Percentiles rank a stretch among this genome's conserved stretches.
These are phyloP conservation scores for Euwallacea fornicatus DNA, from an alignment of 1,140 invertebrate genomes.

Conservation along the genomic window DNA sequence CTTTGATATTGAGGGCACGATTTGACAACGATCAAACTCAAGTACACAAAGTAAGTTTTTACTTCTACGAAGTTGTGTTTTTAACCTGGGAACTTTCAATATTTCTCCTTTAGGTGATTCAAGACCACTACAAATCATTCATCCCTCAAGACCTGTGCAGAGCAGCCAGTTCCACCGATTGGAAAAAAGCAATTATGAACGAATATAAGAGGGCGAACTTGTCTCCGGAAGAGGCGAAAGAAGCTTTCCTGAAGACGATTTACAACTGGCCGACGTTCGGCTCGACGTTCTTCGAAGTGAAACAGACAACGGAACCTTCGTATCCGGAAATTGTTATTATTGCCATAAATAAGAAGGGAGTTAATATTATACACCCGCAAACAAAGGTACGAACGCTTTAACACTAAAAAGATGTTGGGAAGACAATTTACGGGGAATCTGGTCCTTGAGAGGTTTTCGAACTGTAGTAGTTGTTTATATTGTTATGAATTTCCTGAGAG, in stretches of 20 bases:
- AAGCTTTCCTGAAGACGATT: conserved; percentile 80
- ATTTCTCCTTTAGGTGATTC: conserved; percentile 51
- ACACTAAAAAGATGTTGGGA: neutral
- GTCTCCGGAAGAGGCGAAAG: conserved; percentile 74
- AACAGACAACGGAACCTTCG: conserved; percentile 80
- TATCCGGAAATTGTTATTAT: conserved; percentile 85
- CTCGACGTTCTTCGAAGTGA: conserved; percentile 95
- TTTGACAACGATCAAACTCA: conserved; percentile 67
- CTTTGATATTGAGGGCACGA: conserved; percentile 78
- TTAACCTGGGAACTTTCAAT: neutral
- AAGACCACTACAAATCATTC: conserved; percentile 71
- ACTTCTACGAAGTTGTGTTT: conserved; percentile 36
- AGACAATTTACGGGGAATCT: no score
- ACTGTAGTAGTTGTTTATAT: no score
- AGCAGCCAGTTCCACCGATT: conserved; percentile 72
- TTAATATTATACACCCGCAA: conserved; percentile 83
- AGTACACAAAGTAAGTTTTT: conserved; percentile 35
- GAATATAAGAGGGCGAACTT: conserved; percentile 61
- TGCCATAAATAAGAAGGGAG: conserved; percentile 89
- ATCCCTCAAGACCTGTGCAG: conserved; percentile 80
- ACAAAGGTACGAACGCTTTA: conserved; percentile 67
- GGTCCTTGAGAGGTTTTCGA: no score
- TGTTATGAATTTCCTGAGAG: no score
- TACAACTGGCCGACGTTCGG: conserved; percentile 88
- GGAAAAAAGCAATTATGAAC: conserved; percentile 75